Percentiles rank a stretch among this genome's conserved stretches.
Evolutionary conservation across 2,113 vertebrate species (phyloP).

Genomic region (Limnothrissa miodon): DNA sequence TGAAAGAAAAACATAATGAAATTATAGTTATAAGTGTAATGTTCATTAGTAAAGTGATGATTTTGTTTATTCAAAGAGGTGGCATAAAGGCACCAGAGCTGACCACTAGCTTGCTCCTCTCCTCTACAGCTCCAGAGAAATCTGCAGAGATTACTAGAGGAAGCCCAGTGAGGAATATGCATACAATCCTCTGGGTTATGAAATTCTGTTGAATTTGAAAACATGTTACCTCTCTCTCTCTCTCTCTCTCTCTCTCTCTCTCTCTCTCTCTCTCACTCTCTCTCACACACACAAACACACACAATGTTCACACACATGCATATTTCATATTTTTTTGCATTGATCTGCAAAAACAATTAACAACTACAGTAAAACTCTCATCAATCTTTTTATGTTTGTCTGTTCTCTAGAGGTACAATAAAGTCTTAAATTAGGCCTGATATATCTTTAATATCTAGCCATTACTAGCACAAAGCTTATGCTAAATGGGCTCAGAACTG

Average conservation of each 20-base stretch:
- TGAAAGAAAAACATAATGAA: not conserved
- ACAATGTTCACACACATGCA: too few relatives aligned
- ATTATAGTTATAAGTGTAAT: not conserved
- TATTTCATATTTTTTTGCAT: too few relatives aligned
- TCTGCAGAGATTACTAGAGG: slow-evolving; percentile 84
- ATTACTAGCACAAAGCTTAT: too few relatives aligned
- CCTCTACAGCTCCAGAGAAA: slow-evolving; percentile 84
- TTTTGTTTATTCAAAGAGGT: not conserved
- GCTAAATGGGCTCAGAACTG: too few relatives aligned
- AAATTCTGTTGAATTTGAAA: not conserved
- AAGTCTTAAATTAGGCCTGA: too few relatives aligned
- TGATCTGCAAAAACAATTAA: too few relatives aligned
- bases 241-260: too few relatives aligned
- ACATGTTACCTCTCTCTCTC: not conserved
- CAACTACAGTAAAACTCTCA: too few relatives aligned
- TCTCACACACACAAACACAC: not conserved
- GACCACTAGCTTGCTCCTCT: not conserved
- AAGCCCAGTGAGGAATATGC: slow-evolving; percentile 63
- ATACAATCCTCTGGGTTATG: not conserved
- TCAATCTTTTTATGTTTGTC: too few relatives aligned
- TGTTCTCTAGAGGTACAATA: too few relatives aligned
- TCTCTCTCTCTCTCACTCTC: too few relatives aligned
- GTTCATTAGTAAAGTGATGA: not conserved
- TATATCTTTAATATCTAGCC: too few relatives aligned
- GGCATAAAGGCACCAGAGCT: not conserved